These are phyloP conservation scores for Dipus sagitta DNA, from an alignment of 2,797 vertebrate species.

Conservation along the genomic window DNA sequence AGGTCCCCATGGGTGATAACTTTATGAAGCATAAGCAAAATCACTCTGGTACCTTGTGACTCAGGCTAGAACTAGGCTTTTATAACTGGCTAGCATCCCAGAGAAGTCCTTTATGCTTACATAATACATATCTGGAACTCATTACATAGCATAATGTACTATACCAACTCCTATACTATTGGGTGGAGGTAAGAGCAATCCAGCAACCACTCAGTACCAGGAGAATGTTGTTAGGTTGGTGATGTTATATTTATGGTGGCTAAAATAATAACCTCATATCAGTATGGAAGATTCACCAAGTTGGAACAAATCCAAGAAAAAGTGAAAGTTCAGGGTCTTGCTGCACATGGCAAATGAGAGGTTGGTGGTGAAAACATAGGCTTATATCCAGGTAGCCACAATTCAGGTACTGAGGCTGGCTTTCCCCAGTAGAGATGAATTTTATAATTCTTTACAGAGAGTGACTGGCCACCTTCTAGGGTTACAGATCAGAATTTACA, in stretches of 20 bases:
- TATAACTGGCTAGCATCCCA: not conserved
- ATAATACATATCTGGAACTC: not conserved
- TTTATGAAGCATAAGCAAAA: not conserved
- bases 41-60: not conserved
- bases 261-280: not conserved
- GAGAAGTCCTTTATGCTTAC: not conserved
- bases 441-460: not conserved
- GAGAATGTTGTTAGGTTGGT: not conserved
- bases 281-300: not conserved
- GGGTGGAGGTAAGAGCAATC: not conserved
- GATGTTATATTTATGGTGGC: not conserved
- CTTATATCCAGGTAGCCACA: not conserved
- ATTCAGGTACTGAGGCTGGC: not conserved
- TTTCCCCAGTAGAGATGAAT: not conserved
- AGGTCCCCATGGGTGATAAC: not conserved
- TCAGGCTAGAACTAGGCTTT: not conserved
- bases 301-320: not conserved
- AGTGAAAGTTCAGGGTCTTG: not conserved
- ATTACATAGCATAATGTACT: fast-evolving
- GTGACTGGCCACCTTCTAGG: not conserved
- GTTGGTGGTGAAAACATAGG: not conserved
- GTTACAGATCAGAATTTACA: not conserved
- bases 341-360: not conserved
- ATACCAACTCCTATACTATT: not conserved
- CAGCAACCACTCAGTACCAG: not conserved